phyloP scores from a whole-genome alignment of 2,113 vertebrate genomes.

The Stercorarius parasiticus region DNA sequence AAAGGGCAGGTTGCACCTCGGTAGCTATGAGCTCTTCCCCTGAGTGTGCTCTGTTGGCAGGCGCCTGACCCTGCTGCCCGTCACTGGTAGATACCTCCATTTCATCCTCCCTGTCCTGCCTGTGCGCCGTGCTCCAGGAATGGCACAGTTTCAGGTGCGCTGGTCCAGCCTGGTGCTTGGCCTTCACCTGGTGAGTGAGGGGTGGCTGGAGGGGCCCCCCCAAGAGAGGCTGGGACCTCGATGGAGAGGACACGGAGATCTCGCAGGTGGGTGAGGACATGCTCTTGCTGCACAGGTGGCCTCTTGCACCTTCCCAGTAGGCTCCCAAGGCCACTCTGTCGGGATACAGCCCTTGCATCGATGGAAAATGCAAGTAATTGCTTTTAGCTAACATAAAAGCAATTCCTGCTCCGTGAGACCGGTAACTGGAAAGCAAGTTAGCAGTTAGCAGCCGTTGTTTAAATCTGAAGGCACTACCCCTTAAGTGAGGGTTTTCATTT shows the following conservation, averaged over 20 bases:
- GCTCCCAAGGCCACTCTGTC: background rate
- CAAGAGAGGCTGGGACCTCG: background rate
- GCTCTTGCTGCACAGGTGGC: background rate
- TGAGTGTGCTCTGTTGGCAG: rapidly evolving
- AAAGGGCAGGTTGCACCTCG: background rate
- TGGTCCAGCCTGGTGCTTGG: background rate
- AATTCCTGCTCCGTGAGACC: background rate
- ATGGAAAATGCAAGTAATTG: background rate
- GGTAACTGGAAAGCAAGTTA: background rate
- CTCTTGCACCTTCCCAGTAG: background rate
- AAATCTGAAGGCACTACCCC: background rate
- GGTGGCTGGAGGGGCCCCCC: rapidly evolving
- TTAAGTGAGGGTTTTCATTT: background rate
- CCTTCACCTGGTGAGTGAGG: rapidly evolving
- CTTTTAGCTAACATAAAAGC: background rate
- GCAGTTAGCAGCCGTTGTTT: background rate
- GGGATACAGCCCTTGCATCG: background rate
- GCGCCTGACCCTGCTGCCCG: rapidly evolving
- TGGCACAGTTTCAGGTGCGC: rapidly evolving
- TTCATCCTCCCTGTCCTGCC: background rate
- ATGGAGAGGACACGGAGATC: rapidly evolving
- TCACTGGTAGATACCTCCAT: background rate
- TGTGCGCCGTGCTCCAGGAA: rapidly evolving
- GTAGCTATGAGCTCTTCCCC: background rate
- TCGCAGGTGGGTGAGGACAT: rapidly evolving